phyloP scores from a whole-genome alignment of 92 coral and sea anemone genomes.

The Nematostella vectensis region DNA sequence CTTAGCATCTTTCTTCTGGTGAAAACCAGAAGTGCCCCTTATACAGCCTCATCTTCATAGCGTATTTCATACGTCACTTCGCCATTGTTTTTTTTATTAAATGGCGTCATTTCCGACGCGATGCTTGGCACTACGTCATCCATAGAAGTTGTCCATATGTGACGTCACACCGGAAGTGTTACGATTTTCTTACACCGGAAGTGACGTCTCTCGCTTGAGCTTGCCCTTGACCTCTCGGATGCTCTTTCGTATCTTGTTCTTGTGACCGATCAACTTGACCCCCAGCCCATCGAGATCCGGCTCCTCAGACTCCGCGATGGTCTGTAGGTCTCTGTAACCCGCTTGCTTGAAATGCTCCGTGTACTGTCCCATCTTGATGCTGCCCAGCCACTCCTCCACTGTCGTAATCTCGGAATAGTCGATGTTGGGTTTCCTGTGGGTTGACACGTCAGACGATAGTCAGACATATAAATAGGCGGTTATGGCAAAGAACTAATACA shows the following conservation, averaged over 20 bases:
- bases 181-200: constrained; percentile 35
- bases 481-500: no score
- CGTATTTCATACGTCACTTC: no score
- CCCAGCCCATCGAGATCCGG: constrained; percentile 71
- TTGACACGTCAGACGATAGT: constrained; percentile 61
- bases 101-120: no score
- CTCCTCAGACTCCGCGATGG: constrained; percentile 56
- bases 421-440: constrained; percentile 48
- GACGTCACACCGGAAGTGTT: no score
- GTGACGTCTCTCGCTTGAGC: constrained; percentile 17
- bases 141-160: no score
- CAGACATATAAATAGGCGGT: no score
- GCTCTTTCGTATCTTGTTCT: constrained; percentile 84
- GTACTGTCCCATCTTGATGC: constrained; percentile 87
- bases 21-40: no score
- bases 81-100: no score
- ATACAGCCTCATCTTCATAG: no score
- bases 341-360: constrained; percentile 49
- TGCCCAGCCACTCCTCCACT: constrained; percentile 70
- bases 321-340: constrained; percentile 51
- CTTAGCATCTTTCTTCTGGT: no score
- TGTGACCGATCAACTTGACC: constrained; percentile 82
- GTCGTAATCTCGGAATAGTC: constrained; percentile 50
- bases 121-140: no score
- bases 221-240: constrained; percentile 51